Evolutionary conservation across 2,113 vertebrate species (phyloP), one percentile per base, ranked within the genome.

Genomic region (Atlantisia rogersi): DNA sequence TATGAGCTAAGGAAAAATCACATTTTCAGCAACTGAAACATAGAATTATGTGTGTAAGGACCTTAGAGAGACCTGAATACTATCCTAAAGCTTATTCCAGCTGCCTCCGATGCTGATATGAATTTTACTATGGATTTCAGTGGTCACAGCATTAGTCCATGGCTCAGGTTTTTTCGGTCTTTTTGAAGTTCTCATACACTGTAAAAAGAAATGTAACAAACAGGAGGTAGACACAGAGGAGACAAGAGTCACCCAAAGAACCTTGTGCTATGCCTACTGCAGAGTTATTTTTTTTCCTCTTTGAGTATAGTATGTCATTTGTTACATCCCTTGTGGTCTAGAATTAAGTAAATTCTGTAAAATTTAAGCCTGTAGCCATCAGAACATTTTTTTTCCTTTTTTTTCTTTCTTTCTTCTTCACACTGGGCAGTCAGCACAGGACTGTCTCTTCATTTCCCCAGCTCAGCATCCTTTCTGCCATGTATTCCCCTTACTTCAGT

Each of bases 81-180:
- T 76, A 79, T 95, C 52, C 48, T 92, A 58, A 63, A 79, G 29
- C 14, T 89, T 69, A 32, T 79, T 73, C 22, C 87, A 89, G 32
- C 31, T 80, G 31, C 42, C 25, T 42, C 19, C 39, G 29, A 42
- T 46, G 12, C 18, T 50, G 18, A 19, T 63, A 59, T 42, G 37
- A 88, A 46, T 88, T 95, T 67, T 85, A 15, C 26, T 79, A 31
- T 11, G 39, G 40, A 82, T 82, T 89, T 91, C 28, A 70, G 17
- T 24, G 25, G n/a, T 76, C 50, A 90, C 28, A 55, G 13, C 25
- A 86, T 46, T 82, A 82, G 82, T 44, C 39, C 5, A 1, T 31
- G 63, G 29, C 39, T 90, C 44, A 59, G 15, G 15, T 74, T 94
- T 80, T 46, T 82, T 73, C 35, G 16, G 4, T 65, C 31, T 65